Percentiles rank a stretch among this genome's conserved stretches.
Conservation (phyloP, 2,888 invertebrate genomes). For the Cerceris rybyensis region DNA sequence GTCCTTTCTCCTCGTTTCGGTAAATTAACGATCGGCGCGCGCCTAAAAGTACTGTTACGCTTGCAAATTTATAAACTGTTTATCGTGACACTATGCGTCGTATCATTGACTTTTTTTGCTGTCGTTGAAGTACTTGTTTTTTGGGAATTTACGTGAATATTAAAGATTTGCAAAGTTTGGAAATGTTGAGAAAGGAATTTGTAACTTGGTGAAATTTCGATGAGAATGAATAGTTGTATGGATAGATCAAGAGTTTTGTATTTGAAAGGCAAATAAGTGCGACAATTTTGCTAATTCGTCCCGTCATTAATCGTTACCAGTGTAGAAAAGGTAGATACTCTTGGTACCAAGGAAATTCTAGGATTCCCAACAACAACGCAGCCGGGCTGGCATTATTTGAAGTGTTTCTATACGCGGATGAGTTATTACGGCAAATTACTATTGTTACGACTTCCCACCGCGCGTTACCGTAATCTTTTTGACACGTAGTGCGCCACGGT, state of each 20-base stretch:
- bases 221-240: not conserved
- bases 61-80: slow-evolving; percentile 29
- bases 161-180: too few relatives aligned
- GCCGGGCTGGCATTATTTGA: slow-evolving; percentile 54
- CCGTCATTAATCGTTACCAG: slow-evolving; percentile 38
- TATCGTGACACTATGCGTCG: not conserved
- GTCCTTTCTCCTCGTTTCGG: slow-evolving; percentile 38
- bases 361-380: slow-evolving; percentile 50
- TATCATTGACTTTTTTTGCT: not conserved
- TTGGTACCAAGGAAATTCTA: slow-evolving; percentile 42
- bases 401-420: slow-evolving; percentile 65
- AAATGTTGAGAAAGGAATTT: not conserved
- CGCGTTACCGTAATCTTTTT: slow-evolving; percentile 66
- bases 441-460: slow-evolving; percentile 63
- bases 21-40: slow-evolving; percentile 37
- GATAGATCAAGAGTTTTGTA: not conserved
- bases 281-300: slow-evolving; percentile 24
- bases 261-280: slow-evolving; percentile 15
- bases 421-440: slow-evolving; percentile 67
- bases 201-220: not conserved
- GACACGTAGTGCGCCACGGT: slow-evolving; percentile 59
- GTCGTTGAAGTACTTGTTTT: not conserved
- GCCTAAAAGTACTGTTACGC: not conserved
- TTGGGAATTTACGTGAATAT: too few relatives aligned
- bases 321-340: slow-evolving; percentile 27